These are phyloP conservation scores for Morus bassanus DNA, from an alignment of 2,797 vertebrate species.

Conservation along the genomic window DNA sequence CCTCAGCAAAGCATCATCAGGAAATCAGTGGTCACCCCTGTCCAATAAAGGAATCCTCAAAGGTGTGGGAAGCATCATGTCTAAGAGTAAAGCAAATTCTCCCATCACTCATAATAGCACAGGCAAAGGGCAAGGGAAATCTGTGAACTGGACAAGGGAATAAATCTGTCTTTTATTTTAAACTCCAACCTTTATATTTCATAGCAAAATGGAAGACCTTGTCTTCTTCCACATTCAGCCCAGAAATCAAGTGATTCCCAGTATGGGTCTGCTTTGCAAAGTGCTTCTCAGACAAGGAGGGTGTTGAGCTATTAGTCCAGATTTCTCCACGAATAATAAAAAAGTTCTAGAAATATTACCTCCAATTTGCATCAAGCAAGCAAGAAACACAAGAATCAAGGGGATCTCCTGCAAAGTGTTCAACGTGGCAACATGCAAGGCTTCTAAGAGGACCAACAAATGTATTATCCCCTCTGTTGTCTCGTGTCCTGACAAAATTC, in stretches of 20 bases:
- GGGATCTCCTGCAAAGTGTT: not conserved
- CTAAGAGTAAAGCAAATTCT: not conserved
- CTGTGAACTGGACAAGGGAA: not conserved
- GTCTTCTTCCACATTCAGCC: not conserved
- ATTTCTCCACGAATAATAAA: not conserved
- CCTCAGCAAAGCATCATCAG: accelerated
- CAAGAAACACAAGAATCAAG: not conserved
- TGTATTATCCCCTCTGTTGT: not conserved
- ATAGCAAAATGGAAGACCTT: not conserved
- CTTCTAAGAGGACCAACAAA: not conserved
- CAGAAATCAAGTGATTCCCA: not conserved
- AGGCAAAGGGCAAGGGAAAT: not conserved
- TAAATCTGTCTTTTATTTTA: not conserved
- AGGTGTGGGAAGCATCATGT: not conserved
- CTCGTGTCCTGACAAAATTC: not conserved
- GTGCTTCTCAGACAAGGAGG: not conserved
- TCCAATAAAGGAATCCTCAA: not conserved
- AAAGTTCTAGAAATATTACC: not conserved
- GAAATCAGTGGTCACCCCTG: not conserved
- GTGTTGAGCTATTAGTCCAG: not conserved
- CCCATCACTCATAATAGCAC: not conserved
- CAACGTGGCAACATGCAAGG: not conserved
- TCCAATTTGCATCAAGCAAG: not conserved
- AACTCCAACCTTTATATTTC: not conserved
- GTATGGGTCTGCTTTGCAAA: not conserved